A percentile compares a stretch with the other conserved stretches of the same genome.
Evolutionary conservation across 2,113 vertebrate genomes (phyloP).

Genomic region (rat (Rattus norvegicus)): DNA sequence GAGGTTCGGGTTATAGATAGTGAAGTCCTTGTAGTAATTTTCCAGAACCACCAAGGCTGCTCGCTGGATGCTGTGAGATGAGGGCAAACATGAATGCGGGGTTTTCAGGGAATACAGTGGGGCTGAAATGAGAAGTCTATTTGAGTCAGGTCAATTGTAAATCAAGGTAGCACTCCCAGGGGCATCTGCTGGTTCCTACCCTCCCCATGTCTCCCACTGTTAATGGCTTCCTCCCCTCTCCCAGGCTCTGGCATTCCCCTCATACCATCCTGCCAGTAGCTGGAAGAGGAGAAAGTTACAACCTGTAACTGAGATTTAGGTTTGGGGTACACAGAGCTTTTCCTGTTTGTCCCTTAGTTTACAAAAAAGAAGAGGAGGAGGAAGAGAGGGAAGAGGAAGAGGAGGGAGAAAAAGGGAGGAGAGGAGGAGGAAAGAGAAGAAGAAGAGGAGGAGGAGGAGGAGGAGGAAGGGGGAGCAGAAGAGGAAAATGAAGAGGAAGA

Average conservation of each 20-base stretch:
- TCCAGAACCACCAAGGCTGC: conserved; percentile 96
- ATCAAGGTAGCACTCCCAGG: accelerated
- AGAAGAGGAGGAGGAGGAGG: too few relatives aligned
- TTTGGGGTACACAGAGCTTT: not conserved
- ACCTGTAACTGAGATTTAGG: not conserved
- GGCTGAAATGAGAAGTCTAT: not conserved
- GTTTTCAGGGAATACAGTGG: not conserved
- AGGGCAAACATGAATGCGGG: conserved; percentile 43
- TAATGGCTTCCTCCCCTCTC: not conserved
- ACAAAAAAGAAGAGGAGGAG: not conserved
- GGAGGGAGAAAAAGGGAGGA: too few relatives aligned
- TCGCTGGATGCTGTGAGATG: conserved; percentile 91
- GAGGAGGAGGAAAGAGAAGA: too few relatives aligned
- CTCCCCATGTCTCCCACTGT: accelerated
- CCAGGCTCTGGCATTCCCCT: not conserved
- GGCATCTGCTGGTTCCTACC: not conserved
- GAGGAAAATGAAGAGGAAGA: too few relatives aligned
- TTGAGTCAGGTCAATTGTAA: not conserved
- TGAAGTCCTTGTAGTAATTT: conserved; percentile 97
- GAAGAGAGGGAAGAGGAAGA: too few relatives aligned
- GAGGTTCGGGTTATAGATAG: conserved; percentile 93
- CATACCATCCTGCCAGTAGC: accelerated
- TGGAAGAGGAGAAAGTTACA: not conserved
- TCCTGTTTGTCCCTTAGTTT: not conserved
- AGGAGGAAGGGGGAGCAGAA: too few relatives aligned